Evolutionary conservation across 1,140 invertebrate species (phyloP).

Genomic region (Teleopsis dalmanni): DNA sequence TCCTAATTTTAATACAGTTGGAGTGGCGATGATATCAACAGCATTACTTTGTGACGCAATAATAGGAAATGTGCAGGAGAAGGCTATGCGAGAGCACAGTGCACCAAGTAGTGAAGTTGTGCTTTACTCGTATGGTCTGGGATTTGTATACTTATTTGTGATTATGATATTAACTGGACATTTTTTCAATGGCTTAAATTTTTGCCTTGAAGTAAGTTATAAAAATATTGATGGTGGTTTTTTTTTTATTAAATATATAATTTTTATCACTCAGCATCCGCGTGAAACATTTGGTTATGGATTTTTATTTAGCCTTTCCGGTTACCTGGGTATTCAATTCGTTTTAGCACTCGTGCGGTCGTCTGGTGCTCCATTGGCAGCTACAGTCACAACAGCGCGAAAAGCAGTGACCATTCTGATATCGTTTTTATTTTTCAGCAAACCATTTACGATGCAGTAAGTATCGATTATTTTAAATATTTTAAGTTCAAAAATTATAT

Average conservation of each 20-base stretch:
- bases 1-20: slow-evolving; percentile 76
- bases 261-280: slow-evolving; percentile 53
- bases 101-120: slow-evolving; percentile 88
- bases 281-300: slow-evolving; percentile 76
- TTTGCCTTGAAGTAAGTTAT: slow-evolving; percentile 66
- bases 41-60: slow-evolving; percentile 87
- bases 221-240: not conserved
- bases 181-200: slow-evolving; percentile 64
- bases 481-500: slow-evolving; percentile 50
- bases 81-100: slow-evolving; percentile 76
- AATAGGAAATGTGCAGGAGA: slow-evolving; percentile 95
- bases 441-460: slow-evolving; percentile 90
- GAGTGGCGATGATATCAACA: slow-evolving; percentile 77
- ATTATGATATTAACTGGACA: slow-evolving; percentile 67
- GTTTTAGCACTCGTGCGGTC: slow-evolving; percentile 80
- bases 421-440: slow-evolving; percentile 89
- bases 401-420: slow-evolving; percentile 89
- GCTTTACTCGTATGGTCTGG: slow-evolving; percentile 86
- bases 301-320: slow-evolving; percentile 77
- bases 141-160: slow-evolving; percentile 75
- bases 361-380: slow-evolving; percentile 83
- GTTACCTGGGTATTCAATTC: slow-evolving; percentile 87
- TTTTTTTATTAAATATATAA: slow-evolving; percentile 1
- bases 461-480: too few species aligned
- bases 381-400: slow-evolving; percentile 79